These are phyloP conservation scores for Pelobates fuscus DNA, from an alignment of 2,113 vertebrate genomes.

Conservation along the genomic window DNA sequence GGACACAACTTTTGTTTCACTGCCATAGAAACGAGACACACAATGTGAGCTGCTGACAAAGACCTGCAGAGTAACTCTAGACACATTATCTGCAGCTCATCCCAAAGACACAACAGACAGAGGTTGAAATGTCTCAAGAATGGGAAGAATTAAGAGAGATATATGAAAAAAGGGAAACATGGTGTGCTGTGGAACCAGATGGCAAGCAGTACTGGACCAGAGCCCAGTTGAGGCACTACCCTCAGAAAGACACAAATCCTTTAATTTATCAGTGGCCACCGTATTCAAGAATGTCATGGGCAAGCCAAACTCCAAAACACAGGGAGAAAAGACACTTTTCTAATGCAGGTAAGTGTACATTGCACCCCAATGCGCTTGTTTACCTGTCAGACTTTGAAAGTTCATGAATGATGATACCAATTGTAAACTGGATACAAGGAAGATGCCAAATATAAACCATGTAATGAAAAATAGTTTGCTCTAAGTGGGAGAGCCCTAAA, in stretches of 20 bases:
- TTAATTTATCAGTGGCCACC: neutral
- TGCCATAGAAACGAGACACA: conserved; percentile 22
- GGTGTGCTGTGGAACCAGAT: conserved; percentile 70
- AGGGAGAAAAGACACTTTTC: conserved; percentile 68
- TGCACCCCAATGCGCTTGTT: neutral
- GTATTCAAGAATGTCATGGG: conserved; percentile 52
- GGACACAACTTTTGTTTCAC: conserved; percentile 49
- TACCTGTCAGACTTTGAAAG: too few relatives aligned
- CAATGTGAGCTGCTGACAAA: accelerated
- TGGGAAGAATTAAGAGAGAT: conserved; percentile 58
- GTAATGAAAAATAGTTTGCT: too few relatives aligned
- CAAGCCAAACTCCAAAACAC: conserved; percentile 7
- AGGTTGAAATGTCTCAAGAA: conserved; percentile 49
- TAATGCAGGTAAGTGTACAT: conserved; percentile 62
- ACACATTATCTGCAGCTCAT: neutral
- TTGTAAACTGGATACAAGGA: too few relatives aligned
- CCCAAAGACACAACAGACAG: neutral
- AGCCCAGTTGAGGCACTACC: conserved; percentile 71
- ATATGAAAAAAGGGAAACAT: conserved; percentile 69
- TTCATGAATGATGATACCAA: too few relatives aligned
- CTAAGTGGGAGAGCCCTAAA: too few relatives aligned
- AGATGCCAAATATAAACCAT: too few relatives aligned
- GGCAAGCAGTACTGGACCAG: conserved; percentile 58
- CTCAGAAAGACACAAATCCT: neutral
- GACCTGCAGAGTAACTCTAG: neutral